Percentiles rank a stretch among this genome's conserved stretches.
Evolutionary conservation across 1,140 invertebrate genomes (phyloP).

Genomic region (Cydia splendana): DNA sequence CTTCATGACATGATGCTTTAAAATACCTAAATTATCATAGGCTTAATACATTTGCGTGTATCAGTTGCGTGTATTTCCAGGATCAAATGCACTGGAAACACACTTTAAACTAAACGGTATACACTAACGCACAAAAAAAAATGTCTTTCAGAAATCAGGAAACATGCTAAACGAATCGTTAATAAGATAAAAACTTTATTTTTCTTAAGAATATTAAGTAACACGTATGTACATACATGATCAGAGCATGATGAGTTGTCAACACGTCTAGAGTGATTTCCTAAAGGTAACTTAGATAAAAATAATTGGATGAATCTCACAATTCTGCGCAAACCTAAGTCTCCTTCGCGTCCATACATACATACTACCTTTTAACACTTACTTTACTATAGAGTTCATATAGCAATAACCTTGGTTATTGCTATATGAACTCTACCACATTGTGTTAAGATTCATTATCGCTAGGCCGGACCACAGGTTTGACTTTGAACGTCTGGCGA

Average conservation of each 20-base stretch:
- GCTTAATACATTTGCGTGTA: too few species aligned
- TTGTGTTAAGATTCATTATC: not conserved
- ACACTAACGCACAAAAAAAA: not conserved
- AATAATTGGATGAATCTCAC: not conserved
- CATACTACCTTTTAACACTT: not conserved
- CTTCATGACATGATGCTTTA: too few species aligned
- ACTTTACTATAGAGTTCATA: not conserved
- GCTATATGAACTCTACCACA: not conserved
- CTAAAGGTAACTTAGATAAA: not conserved
- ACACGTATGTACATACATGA: not conserved
- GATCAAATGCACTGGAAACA: too few species aligned
- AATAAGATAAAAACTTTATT: too few species aligned
- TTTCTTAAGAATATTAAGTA: too few species aligned
- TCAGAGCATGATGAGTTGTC: not conserved
- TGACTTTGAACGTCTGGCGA: conserved; percentile 9
- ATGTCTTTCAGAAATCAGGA: too few species aligned
- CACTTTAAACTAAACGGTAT: too few species aligned
- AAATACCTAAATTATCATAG: too few species aligned
- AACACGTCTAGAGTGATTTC: conserved; percentile 1
- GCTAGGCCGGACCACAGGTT: not conserved
- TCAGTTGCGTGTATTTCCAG: too few species aligned
- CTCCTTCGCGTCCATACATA: not conserved
- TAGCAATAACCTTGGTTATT: not conserved
- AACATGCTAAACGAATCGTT: too few species aligned
- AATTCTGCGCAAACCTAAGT: not conserved